A percentile compares a stretch with the other conserved stretches of the same genome.
Conservation (phyloP, 2,113 vertebrate species). For the Ochotona princeps region DNA sequence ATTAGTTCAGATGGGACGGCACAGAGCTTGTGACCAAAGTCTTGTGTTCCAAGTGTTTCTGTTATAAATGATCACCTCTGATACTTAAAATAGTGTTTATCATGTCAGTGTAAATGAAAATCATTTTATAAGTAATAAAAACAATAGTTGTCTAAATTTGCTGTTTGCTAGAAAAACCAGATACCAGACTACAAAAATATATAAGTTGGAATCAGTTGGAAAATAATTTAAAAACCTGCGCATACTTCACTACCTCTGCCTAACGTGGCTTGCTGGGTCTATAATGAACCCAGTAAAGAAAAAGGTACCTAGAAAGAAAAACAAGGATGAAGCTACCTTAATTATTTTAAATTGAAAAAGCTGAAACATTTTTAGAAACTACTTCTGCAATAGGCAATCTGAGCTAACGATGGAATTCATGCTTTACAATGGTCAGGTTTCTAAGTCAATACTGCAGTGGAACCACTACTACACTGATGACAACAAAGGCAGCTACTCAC, state of each 20-base stretch:
- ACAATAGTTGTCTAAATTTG: not conserved
- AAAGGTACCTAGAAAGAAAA: conserved; percentile 62
- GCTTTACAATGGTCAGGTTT: conserved; percentile 78
- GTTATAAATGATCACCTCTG: not conserved
- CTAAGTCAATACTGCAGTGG: conserved; percentile 81
- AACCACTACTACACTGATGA: conserved; percentile 74
- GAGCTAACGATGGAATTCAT: conserved; percentile 66
- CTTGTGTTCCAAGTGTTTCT: conserved; percentile 16
- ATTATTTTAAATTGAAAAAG: conserved; percentile 64
- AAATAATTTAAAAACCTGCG: conserved; percentile 29
- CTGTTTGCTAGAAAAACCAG: conserved; percentile 41
- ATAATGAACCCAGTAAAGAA: conserved; percentile 58
- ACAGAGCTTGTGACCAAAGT: conserved; percentile 39
- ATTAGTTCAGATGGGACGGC: not conserved
- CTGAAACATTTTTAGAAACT: not conserved
- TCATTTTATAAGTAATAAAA: conserved; percentile 6
- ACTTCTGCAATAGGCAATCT: conserved; percentile 57
- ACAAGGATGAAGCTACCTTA: conserved; percentile 35
- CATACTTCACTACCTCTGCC: not conserved
- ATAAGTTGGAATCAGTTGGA: not conserved
- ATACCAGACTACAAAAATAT: not conserved
- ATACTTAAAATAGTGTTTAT: not conserved
- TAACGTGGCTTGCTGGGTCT: conserved; percentile 58
- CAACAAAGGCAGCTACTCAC: conserved; percentile 77
- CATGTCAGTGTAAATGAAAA: conserved; percentile 28